Conservation (phyloP, 2,797 vertebrate genomes). For the Semotilus atromaculatus region DNA sequence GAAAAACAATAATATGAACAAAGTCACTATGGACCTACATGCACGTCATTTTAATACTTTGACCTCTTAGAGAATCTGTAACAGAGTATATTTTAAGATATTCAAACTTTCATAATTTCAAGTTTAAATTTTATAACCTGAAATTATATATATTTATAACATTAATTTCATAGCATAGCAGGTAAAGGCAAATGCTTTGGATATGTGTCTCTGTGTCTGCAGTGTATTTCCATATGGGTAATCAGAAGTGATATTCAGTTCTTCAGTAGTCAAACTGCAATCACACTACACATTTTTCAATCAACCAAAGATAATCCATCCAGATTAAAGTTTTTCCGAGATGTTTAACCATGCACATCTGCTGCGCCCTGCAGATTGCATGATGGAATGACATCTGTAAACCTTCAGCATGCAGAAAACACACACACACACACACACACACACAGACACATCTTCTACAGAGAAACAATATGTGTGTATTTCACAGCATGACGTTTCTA, state of each 20-base stretch:
- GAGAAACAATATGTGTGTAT: not conserved
- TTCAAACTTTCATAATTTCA: not conserved
- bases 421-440: not conserved
- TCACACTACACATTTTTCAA: slow-evolving; percentile 35
- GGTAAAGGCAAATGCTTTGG: not conserved
- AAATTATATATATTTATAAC: not conserved
- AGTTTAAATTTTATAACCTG: not conserved
- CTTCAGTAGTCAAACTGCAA: slow-evolving; percentile 13
- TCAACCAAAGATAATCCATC: slow-evolving; percentile 38
- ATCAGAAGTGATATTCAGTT: not conserved
- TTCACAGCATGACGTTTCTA: not conserved
- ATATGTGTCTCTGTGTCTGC: not conserved
- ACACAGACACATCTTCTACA: slow-evolving; percentile 1
- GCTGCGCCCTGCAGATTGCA: not conserved
- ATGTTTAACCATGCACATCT: slow-evolving; percentile 31
- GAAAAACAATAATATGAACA: slow-evolving; percentile 18
- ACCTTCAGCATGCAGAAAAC: not conserved
- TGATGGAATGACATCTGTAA: not conserved
- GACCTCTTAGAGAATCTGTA: not conserved
- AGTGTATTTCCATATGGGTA: not conserved
- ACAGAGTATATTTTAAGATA: not conserved
- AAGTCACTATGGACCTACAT: not conserved
- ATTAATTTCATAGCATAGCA: not conserved
- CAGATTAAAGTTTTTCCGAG: slow-evolving; percentile 41
- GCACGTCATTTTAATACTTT: not conserved